These are phyloP conservation scores for Limnephilus marmoratus DNA, from an alignment of 2,888 invertebrate species.

Conservation along the genomic window DNA sequence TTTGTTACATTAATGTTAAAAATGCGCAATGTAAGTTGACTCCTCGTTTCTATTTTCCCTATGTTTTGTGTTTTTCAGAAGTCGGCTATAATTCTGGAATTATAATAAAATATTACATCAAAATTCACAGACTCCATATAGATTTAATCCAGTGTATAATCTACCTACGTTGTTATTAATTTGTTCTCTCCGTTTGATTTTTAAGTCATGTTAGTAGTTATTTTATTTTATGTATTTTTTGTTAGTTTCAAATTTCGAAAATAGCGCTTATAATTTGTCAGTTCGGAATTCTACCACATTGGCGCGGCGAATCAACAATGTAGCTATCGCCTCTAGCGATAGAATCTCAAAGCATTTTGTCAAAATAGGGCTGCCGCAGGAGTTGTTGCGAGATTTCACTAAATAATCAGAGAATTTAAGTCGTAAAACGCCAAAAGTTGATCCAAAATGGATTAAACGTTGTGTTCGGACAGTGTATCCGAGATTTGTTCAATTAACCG, in stretches of 20 bases:
- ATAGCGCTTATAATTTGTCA: conserved; percentile 36
- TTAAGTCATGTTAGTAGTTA: neutral
- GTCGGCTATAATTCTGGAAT: neutral
- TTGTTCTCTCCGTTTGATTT: neutral
- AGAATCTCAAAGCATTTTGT: conserved; percentile 75
- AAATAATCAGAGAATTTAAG: conserved; percentile 49
- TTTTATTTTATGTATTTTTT: neutral
- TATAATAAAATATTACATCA: neutral
- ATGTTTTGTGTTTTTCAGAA: neutral
- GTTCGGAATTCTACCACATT: conserved; percentile 43
- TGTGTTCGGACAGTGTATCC: conserved; percentile 38
- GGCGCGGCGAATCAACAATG: conserved; percentile 3
- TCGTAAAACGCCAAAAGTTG: conserved; percentile 46
- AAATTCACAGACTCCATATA: too few relatives aligned
- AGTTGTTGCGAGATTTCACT: conserved; percentile 51
- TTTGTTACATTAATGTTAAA: neutral
- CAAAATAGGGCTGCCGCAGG: conserved; percentile 72
- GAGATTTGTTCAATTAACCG: conserved; percentile 45
- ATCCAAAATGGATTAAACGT: conserved; percentile 57
- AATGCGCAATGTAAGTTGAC: neutral
- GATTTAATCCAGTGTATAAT: too few relatives aligned
- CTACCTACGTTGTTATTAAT: too few relatives aligned
- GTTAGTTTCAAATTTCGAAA: neutral
- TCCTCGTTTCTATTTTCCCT: neutral
- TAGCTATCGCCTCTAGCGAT: conserved; percentile 71